Percentiles rank a stretch among this genome's conserved stretches.
phyloP scores from a whole-genome alignment of 2,113 vertebrate species.

The Oryzias celebensis region DNA sequence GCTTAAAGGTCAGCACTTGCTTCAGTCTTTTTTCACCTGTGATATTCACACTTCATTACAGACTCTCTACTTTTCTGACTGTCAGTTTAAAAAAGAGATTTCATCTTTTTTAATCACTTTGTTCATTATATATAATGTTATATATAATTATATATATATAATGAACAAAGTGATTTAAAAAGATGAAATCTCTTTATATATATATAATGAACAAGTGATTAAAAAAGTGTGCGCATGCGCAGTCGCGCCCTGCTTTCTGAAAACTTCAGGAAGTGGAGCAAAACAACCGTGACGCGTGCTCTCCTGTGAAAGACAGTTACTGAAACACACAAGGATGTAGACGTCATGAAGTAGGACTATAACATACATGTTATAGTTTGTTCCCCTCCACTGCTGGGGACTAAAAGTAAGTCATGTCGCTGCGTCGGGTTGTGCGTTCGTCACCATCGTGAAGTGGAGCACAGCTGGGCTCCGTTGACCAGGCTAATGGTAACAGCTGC shows the following conservation, averaged over 20 bases:
- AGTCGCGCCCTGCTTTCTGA: slow-evolving; percentile 46
- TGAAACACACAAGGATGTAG: slow-evolving; percentile 55
- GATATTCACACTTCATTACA: slow-evolving; percentile 4
- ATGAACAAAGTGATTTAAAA: no score
- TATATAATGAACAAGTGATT: no score
- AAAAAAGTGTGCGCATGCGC: slow-evolving; percentile 65
- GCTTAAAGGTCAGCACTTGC: slow-evolving; percentile 58
- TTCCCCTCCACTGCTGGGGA: slow-evolving; percentile 16
- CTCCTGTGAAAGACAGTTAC: slow-evolving; percentile 27
- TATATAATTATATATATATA: no score
- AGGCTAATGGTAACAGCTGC: slow-evolving; percentile 37
- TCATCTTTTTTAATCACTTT: not conserved
- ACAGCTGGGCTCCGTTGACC: slow-evolving; percentile 7
- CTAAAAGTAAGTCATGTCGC: slow-evolving; percentile 58
- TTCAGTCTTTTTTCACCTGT: slow-evolving; percentile 4
- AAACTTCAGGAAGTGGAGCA: slow-evolving; percentile 73
- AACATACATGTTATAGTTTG: slow-evolving; percentile 36
- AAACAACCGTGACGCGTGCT: slow-evolving; percentile 55
- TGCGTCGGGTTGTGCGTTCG: not conserved
- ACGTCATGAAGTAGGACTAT: slow-evolving; percentile 17
- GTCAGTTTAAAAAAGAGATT: not conserved
- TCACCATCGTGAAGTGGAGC: slow-evolving; percentile 15
- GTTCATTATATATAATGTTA: no score
- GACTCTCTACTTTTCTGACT: no score
- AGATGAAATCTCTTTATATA: no score